Conservation (phyloP, 2,888 invertebrate species). For the Cactoblastis cactorum region DNA sequence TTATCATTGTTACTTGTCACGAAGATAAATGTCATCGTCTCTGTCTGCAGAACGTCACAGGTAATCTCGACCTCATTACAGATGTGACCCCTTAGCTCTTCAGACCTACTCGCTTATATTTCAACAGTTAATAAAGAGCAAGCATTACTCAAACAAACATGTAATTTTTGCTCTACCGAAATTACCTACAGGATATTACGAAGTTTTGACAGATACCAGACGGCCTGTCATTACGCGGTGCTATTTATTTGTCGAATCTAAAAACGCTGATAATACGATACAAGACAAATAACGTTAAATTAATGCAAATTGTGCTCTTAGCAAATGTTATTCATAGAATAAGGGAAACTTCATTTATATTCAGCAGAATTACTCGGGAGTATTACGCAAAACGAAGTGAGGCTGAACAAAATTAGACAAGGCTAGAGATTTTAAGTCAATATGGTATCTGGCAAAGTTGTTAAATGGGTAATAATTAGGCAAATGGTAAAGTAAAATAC, state of each 20-base stretch:
- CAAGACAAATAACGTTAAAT: constrained; percentile 42
- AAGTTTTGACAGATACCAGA: not conserved
- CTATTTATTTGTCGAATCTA: constrained; percentile 1
- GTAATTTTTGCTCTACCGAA: constrained; percentile 40
- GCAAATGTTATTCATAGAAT: constrained; percentile 68
- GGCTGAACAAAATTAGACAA: constrained; percentile 43
- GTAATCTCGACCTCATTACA: constrained; percentile 50
- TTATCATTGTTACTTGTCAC: constrained; percentile 29
- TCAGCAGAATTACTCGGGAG: constrained; percentile 56
- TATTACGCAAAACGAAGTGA: constrained; percentile 50
- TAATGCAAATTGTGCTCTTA: constrained; percentile 60
- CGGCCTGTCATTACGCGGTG: not conserved
- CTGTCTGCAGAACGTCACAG: constrained; percentile 39
- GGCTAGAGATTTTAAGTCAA: constrained; percentile 36
- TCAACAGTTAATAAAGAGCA: constrained; percentile 55
- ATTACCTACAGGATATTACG: not conserved
- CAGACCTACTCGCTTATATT: constrained; percentile 39
- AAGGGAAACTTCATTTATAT: constrained; percentile 64
- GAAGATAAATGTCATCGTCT: constrained; percentile 43
- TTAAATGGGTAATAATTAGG: no score
- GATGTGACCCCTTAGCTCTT: constrained; percentile 31
- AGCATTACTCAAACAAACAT: constrained; percentile 53
- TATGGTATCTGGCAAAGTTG: not conserved
- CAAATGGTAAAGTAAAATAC: no score
- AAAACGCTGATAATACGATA: constrained; percentile 23